phyloP scores from a whole-genome alignment of 2,797 vertebrate genomes.

The Simalia tracyae region DNA sequence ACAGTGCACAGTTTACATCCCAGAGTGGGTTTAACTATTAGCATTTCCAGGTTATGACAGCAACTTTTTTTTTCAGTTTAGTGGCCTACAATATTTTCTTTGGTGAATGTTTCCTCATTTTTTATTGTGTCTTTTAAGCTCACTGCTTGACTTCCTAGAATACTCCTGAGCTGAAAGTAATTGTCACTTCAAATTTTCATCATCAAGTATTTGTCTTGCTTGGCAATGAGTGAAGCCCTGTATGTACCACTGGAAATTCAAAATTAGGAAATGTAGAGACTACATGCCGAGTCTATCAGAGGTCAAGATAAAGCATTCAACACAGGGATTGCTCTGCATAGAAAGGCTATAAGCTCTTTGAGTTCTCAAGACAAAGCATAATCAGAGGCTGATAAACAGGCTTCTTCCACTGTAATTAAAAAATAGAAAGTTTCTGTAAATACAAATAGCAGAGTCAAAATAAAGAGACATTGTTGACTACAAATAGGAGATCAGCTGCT shows the following conservation, averaged over 20 bases:
- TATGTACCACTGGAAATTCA: constrained; percentile 26
- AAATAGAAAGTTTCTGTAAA: constrained; percentile 5
- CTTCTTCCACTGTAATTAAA: neutral
- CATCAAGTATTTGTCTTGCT: constrained; percentile 27
- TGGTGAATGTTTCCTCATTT: constrained; percentile 28
- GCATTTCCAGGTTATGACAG: constrained; percentile 37
- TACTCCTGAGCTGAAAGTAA: constrained; percentile 46
- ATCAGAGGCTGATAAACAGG: neutral
- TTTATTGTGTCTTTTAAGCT: constrained; percentile 5
- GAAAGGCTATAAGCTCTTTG: constrained; percentile 16
- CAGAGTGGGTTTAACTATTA: constrained; percentile 25
- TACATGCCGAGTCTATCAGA: neutral
- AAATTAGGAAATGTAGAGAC: constrained; percentile 11
- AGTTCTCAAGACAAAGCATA: constrained; percentile 17
- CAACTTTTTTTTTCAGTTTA: constrained; percentile 16
- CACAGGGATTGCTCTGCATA: constrained; percentile 1
- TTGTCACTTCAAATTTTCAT: constrained; percentile 42
- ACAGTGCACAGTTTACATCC: constrained; percentile 34
- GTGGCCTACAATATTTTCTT: constrained; percentile 35
- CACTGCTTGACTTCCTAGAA: constrained; percentile 22
- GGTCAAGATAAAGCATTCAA: constrained; percentile 2
- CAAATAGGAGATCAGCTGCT: neutral
- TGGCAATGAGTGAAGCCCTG: constrained; percentile 10
- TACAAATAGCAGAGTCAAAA: neutral
- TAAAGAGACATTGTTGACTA: neutral